Evolutionary conservation across 2,797 vertebrate species (phyloP).

Genomic region (Cryptoprocta ferox): DNA sequence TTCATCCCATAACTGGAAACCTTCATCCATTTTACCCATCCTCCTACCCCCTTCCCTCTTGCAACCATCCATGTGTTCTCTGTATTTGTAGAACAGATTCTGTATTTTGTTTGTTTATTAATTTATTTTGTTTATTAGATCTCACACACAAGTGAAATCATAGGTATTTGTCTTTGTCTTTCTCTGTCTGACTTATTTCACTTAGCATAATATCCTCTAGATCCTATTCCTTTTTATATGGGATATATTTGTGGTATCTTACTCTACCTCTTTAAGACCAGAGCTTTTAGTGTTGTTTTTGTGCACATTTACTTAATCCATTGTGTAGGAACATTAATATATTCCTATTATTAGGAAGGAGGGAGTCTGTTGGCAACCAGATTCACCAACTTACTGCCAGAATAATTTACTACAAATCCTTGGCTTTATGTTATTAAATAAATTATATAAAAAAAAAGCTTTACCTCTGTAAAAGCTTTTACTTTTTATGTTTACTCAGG

Average conservation of each 20-base stretch:
- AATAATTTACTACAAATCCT: neutral
- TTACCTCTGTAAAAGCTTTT: neutral
- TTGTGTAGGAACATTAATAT: neutral
- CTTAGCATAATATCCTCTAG: neutral
- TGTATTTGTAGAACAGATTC: neutral
- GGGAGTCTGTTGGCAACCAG: neutral
- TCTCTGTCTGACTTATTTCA: neutral
- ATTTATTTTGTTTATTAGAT: neutral
- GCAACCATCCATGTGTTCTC: neutral
- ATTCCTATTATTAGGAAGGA: neutral
- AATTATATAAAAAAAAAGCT: neutral
- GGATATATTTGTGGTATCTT: neutral
- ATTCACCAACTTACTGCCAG: neutral
- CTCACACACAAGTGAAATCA: neutral
- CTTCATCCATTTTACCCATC: neutral
- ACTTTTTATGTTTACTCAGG: neutral
- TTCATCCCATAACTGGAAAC: neutral
- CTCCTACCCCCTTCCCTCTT: neutral
- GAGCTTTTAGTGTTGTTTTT: neutral
- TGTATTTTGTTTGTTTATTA: neutral
- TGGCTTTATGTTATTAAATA: neutral
- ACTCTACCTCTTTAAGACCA: neutral
- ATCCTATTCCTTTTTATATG: neutral
- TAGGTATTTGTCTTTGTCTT: neutral
- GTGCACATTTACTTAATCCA: neutral